Evolutionary conservation across 2,797 vertebrate genomes (phyloP).

Genomic region (Mus spretus): DNA sequence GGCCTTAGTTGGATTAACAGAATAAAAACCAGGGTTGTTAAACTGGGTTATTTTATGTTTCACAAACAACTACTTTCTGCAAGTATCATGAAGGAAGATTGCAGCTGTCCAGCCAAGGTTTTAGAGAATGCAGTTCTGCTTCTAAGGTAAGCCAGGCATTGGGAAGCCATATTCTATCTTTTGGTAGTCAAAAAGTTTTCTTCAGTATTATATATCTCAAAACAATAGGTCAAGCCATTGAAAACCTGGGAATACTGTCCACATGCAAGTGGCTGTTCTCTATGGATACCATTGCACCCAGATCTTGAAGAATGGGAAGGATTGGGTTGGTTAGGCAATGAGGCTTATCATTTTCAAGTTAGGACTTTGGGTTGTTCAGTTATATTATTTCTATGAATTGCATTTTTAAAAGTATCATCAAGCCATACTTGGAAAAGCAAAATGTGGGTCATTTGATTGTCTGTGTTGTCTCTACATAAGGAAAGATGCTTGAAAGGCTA

Average conservation of each 20-base stretch:
- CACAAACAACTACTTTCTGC: neutral
- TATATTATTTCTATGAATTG: conserved; percentile 1
- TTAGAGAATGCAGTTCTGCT: neutral
- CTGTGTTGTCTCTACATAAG: neutral
- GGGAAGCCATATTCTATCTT: conserved; percentile 10
- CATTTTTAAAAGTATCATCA: neutral
- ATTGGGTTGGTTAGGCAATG: neutral
- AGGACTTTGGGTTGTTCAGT: neutral
- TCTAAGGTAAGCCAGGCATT: neutral
- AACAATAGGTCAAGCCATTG: neutral
- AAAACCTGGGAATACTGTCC: neutral
- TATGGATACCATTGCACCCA: neutral
- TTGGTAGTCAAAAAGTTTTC: neutral
- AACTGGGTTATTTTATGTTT: neutral
- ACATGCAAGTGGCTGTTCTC: neutral
- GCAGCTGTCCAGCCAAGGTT: neutral
- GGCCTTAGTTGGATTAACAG: neutral
- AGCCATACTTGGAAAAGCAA: neutral
- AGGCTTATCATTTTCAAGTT: neutral
- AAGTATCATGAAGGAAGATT: neutral
- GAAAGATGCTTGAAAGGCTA: neutral
- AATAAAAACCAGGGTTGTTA: neutral
- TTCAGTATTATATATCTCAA: neutral
- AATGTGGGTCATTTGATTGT: neutral
- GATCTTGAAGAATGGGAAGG: accelerated